Base-by-base conservation (phyloP, 2,113 vertebrate species). In the Albula goreensis region DNA sequence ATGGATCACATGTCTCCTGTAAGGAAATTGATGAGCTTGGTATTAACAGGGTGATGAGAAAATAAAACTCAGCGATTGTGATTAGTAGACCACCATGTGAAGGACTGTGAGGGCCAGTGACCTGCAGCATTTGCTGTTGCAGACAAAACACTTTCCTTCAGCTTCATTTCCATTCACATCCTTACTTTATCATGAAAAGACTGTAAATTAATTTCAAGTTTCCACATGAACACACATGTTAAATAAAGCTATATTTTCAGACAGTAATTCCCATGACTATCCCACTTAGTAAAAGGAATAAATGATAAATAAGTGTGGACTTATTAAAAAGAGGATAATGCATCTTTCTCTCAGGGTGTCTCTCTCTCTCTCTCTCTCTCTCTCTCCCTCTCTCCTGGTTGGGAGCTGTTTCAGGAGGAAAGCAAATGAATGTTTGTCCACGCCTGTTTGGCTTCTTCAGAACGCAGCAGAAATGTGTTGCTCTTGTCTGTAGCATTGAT, bases 401-500 rank as follows among this genome's bases (percentile, higher is more conserved):
- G 79, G 49, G 50, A 53, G 22, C 8, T 53, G 80, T 53, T 52
- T 81, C 80, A 53, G 19, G 84, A 53, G 19, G 84, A 85, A 78
- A 22, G 74, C 74, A 60, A 8, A 60, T 60, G 50, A 81, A 50
- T 83, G 88, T 89, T 87, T 89, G 85, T 53, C 25, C 50, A 49
- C 57, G 82, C 78, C 74, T 63, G 48, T 90, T 88, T 84, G 81
- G 19, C 48, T 63, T 80, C 60, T 80, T 6, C 31, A 13, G 81
- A 81, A 31, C 53, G 80, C 51, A 70, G 51, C 90, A 85, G 83
- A 80, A 83, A 66, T 5, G 10, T 88, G 81, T 86, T 53, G 50
- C 80, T 89, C 57, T 78, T 78, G 86, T 63, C 81, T 87, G 74
- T 70, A 74, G 84, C 88, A 89, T 84, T 52, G 78, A 19, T 87